A percentile compares a stretch with the other conserved stretches of the same genome.
Evolutionary conservation across 2,888 invertebrate genomes (phyloP).

Genomic region (Pecten maximus): DNA sequence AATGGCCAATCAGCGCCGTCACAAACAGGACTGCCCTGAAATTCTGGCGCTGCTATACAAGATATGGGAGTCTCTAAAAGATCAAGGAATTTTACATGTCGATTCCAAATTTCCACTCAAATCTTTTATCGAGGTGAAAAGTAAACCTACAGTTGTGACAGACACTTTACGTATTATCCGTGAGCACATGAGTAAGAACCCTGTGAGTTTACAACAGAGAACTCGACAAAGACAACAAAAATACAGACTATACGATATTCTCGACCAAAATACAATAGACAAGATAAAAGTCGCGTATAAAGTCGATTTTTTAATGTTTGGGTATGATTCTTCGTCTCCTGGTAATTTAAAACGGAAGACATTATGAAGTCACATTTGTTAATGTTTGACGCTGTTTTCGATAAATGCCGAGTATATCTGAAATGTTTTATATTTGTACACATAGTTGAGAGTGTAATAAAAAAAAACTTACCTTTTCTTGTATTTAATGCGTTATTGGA

Average conservation of each 20-base stretch:
- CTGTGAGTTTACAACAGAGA: neutral
- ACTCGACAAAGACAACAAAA: neutral
- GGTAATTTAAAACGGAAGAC: neutral
- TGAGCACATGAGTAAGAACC: neutral
- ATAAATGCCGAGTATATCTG: too few species aligned
- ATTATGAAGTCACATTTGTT: too few species aligned
- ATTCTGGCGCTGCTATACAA: neutral
- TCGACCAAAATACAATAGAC: neutral
- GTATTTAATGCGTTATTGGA: too few species aligned
- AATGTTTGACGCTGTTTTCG: too few species aligned
- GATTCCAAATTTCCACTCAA: neutral
- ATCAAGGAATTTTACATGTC: neutral
- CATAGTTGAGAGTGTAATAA: too few species aligned
- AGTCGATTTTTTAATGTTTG: neutral
- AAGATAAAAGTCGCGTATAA: neutral
- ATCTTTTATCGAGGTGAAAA: neutral
- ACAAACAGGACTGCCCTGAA: neutral
- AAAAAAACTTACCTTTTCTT: too few species aligned
- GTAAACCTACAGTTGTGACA: neutral
- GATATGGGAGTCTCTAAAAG: neutral
- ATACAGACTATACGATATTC: neutral
- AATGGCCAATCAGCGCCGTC: neutral
- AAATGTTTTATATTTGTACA: too few species aligned
- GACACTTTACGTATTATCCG: neutral
- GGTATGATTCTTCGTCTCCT: conserved; percentile 14